Percentiles rank a stretch among this genome's conserved stretches.
Conservation (phyloP, 2,888 invertebrate genomes). For the Gymnocheta viridis region DNA sequence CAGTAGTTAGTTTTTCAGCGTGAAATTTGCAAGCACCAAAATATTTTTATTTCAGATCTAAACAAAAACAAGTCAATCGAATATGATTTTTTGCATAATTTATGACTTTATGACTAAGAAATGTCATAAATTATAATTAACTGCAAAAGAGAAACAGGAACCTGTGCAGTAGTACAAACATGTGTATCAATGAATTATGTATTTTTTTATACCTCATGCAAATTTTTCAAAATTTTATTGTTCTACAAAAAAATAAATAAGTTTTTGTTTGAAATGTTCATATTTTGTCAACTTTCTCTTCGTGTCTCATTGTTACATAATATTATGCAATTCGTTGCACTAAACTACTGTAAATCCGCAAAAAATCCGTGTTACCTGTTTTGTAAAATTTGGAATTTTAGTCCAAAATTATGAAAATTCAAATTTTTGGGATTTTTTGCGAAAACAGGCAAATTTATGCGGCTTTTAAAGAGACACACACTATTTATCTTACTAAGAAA, state of each 20-base stretch:
- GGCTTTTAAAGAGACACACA: conserved; percentile 19
- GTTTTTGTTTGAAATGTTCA: background rate
- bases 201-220: conserved; percentile 37
- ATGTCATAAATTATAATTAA: conserved; percentile 54
- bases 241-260: background rate
- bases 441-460: conserved; percentile 58
- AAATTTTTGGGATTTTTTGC: conserved; percentile 74
- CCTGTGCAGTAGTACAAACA: conserved; percentile 39
- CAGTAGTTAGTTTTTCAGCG: conserved; percentile 65
- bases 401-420: conserved; percentile 75
- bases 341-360: background rate
- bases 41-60: conserved; percentile 65
- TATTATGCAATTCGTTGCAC: conserved; percentile 69
- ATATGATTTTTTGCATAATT: conserved; percentile 47
- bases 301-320: conserved; percentile 70
- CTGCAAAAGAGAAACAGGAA: conserved; percentile 38
- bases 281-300: conserved; percentile 75
- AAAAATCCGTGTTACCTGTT: conserved; percentile 70
- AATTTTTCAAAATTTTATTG: conserved; percentile 44
- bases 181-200: background rate
- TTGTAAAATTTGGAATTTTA: background rate
- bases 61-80: conserved; percentile 36
- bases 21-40: conserved; percentile 70
- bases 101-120: conserved; percentile 49
- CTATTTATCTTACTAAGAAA: background rate